Conservation (phyloP, 2,797 vertebrate species). For the Takifugu rubripes region DNA sequence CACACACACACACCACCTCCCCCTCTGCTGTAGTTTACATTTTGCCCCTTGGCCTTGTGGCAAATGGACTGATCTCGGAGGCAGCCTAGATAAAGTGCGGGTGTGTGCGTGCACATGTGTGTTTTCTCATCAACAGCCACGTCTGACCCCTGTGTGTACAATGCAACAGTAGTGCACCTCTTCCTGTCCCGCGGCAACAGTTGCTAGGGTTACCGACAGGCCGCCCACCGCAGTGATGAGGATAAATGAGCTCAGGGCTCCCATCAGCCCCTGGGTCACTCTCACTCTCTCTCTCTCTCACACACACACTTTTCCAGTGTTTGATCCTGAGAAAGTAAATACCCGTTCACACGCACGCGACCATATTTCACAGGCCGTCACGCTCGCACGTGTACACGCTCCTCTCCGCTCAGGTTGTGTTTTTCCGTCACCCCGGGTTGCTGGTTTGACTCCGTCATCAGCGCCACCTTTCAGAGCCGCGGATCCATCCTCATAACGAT, state of each 20-base stretch:
- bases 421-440: constrained; percentile 27
- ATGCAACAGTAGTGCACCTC: constrained; percentile 59
- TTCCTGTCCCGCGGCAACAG: constrained; percentile 51
- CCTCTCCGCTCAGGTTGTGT: neutral
- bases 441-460: constrained; percentile 33
- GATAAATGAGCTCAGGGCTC: constrained; percentile 61
- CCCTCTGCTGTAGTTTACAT: constrained; percentile 17
- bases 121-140: constrained; percentile 33
- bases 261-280: constrained; percentile 49
- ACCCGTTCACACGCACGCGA: constrained; percentile 30
- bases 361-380: constrained; percentile 33
- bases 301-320: neutral
- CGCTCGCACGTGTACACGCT: constrained; percentile 4
- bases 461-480: constrained; percentile 7
- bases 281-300: constrained; percentile 13
- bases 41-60: constrained; percentile 34
- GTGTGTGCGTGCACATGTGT: constrained; percentile 11
- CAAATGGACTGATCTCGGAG: constrained; percentile 31
- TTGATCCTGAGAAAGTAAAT: constrained; percentile 35
- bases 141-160: constrained; percentile 54
- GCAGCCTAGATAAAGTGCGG: constrained; percentile 30
- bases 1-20: neutral
- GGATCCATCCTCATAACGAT: constrained; percentile 54
- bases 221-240: constrained; percentile 42
- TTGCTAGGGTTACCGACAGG: constrained; percentile 68